Base-by-base conservation (phyloP, 1,140 invertebrate species). In the Nomia melanderi region DNA sequence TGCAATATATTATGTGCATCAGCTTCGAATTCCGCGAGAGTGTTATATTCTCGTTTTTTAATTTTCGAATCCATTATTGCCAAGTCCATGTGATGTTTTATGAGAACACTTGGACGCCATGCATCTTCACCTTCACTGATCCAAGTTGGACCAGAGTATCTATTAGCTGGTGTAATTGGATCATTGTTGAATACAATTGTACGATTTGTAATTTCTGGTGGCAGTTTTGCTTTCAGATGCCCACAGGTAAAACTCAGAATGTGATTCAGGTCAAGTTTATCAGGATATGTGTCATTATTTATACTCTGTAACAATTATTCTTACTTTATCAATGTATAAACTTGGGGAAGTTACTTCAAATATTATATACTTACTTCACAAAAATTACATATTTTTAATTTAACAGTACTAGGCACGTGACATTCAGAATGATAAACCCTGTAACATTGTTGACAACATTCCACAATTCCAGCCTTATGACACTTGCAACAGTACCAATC, bases 401-500 rank as follows among this genome's bases (percentile, higher is more conserved):
- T 88, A 1, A 71, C 17, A 59, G 82, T 84, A 12, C 53, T 76
- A 33, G 87, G 79, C 11, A 62, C 66, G 44, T 91, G 77, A 64
- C 91, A 91, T 20, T 88, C 85, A 20, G 64, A 33, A 57, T 92
- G 91, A 80, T 86, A 92, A 29, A 91, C 91, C 33, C 90, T 87
- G 44, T 87, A 83, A 78, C 91, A 91, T n/a, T 90, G 84, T 54
- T 88, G 83, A 63, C 91, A 92, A 54, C 86, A 87, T 57, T 90
- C 88, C 9, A 92, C 87, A 12, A 50, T 8, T 7, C 90, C 91
- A 14, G 88, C 89, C 80, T 86, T 87, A 25, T 92, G 90, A 31
- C 91, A 92, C 31, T 91, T 88, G 59, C 69, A 91, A 65, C 91
- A 92, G 39, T 92, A 91, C 91, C 91, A 92, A 60, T 92, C 91